Conservation (phyloP, 2,113 vertebrate species). For the Mustelus asterias region DNA sequence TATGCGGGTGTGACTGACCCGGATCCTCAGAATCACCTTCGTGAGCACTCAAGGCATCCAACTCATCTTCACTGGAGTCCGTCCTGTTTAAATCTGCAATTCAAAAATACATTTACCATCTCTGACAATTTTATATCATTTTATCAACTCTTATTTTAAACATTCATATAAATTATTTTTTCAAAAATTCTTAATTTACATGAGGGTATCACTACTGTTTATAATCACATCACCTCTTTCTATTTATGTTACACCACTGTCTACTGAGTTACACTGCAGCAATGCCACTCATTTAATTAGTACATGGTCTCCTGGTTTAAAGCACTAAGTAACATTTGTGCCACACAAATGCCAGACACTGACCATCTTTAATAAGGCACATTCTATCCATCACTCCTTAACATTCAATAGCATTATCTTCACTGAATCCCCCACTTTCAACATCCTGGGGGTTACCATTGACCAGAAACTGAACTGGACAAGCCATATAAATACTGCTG, state of each 20-base stretch:
- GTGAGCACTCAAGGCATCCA: slow-evolving; percentile 45
- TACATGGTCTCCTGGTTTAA: background rate
- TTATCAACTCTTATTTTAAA: background rate
- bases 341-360: too few species aligned
- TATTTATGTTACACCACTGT: background rate
- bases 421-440: too few species aligned
- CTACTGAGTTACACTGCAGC: background rate
- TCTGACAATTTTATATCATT: background rate
- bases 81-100: slow-evolving; percentile 48
- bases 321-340: too few species aligned
- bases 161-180: background rate
- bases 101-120: background rate
- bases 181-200: background rate
- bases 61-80: slow-evolving; percentile 52
- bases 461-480: too few species aligned
- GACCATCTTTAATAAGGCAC: too few species aligned
- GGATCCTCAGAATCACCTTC: slow-evolving; percentile 43
- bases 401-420: too few species aligned
- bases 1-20: slow-evolving; percentile 40
- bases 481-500: too few species aligned
- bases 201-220: background rate
- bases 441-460: too few species aligned
- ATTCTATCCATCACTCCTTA: too few species aligned
- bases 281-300: background rate
- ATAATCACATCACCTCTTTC: background rate